Evolutionary conservation across 2,113 vertebrate genomes (phyloP), one percentile per base, ranked within the genome.

Genomic region (Pseudopodoces humilis): DNA sequence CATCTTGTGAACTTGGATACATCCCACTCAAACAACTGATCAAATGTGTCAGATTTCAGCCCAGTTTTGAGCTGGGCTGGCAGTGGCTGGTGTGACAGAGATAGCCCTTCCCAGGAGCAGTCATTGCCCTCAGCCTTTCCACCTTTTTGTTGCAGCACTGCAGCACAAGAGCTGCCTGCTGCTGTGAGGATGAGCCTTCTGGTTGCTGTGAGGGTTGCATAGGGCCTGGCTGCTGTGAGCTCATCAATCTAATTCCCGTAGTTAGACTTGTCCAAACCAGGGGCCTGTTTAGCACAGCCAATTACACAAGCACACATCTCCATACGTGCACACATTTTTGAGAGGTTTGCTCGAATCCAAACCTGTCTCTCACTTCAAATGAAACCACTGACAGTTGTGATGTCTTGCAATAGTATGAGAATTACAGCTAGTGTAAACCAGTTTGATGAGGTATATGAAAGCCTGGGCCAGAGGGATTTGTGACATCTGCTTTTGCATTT

Each of bases 241-340:
- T 50, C 62, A 58, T 69, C 62, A 47, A 19, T 56, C 10, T 41
- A 18, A 44, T 52, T 69, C 56, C 50, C 3, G 1, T 5, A 81
- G 69, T 30, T 27, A 28, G n/a, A 77, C 39, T 22, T 83, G 11
- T 41, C 43, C 1, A 0, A 55, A 68, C 16, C 13, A 55, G 53
- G 33, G 39, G 27, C 10, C 22, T 33, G 39, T 67, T 93, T 37
- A 74, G 65, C 78, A 25, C 33, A 65, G 13, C 17, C 65, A 19
- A 11, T 68, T 55, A 56, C 30, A 21, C 18, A 52, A 13, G 21
- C 24, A 9, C 20, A 7, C 33, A 22, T 59, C 39, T 70, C 23
- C 11, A 1, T 39, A 21, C 1, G 3, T 23, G 28, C 31, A 33
- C 19, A 2, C 0, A 0, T 22, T 62, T 76, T 91, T 41, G 49